These are phyloP conservation scores for Penaeus indicus DNA, from an alignment of 1,140 invertebrate species.

Conservation along the genomic window DNA sequence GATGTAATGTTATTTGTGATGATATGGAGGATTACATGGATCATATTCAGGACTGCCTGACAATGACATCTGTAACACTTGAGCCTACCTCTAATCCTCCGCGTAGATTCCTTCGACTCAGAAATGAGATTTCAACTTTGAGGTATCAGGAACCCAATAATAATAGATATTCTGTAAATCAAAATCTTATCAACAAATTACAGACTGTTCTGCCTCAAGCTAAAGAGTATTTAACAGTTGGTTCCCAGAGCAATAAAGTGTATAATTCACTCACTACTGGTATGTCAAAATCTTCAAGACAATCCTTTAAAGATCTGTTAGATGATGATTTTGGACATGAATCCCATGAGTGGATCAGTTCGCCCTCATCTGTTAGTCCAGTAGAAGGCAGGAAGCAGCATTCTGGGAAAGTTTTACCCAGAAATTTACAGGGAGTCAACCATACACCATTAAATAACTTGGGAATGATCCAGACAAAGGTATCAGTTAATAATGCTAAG, in stretches of 20 bases:
- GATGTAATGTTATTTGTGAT: constrained; percentile 55
- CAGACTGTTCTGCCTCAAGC: constrained; percentile 2
- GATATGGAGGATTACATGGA: constrained; percentile 61
- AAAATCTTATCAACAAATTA: constrained; percentile 41
- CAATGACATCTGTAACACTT: constrained; percentile 41
- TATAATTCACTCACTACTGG: background rate
- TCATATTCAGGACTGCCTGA: constrained; percentile 52
- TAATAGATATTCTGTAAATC: constrained; percentile 37
- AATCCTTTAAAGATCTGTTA: constrained; percentile 40
- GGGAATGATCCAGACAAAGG: background rate
- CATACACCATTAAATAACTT: background rate
- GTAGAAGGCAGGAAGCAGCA: background rate
- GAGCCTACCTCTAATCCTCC: constrained; percentile 26
- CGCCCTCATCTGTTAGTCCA: constrained; percentile 10
- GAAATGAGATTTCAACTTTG: constrained; percentile 28
- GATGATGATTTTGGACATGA: constrained; percentile 50
- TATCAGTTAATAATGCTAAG: background rate
- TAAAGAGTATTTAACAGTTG: background rate
- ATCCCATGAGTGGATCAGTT: constrained; percentile 26
- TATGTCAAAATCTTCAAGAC: background rate
- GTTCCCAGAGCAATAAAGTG: background rate
- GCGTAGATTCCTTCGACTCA: constrained; percentile 33
- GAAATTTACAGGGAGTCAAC: background rate
- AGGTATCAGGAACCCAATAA: constrained; percentile 27
- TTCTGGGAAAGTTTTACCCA: background rate